phyloP scores from a whole-genome alignment of 1,140 invertebrate genomes.

The Homarus americanus region DNA sequence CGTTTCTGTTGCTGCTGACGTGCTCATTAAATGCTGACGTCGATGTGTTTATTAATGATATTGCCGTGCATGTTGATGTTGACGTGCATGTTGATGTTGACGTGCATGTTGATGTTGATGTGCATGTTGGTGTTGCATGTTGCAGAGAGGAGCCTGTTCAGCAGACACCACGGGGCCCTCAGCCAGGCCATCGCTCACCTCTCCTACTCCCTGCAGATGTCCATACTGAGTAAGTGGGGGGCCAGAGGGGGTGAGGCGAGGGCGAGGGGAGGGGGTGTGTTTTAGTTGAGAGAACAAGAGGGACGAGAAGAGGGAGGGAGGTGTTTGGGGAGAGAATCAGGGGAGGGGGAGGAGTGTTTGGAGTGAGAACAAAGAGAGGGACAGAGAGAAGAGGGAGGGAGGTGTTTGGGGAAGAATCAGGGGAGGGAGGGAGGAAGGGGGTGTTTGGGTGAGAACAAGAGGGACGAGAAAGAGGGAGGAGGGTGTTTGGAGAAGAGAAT shows the following conservation, averaged over 20 bases:
- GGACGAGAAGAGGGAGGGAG: background rate
- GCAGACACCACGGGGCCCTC: slow-evolving; percentile 80
- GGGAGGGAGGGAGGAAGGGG: background rate
- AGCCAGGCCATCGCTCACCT: slow-evolving; percentile 81
- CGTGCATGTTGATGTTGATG: background rate
- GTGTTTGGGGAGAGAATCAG: background rate
- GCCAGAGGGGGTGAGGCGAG: background rate
- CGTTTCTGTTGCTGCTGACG: too few species aligned
- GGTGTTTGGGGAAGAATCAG: too few species aligned
- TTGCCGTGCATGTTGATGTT: background rate
- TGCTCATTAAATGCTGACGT: too few species aligned
- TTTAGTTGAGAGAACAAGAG: too few species aligned
- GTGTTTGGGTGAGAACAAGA: background rate
- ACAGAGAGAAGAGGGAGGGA: background rate
- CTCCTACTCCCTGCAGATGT: slow-evolving; percentile 82
- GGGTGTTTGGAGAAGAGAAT: background rate
- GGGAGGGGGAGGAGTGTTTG: too few species aligned
- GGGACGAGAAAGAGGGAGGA: background rate
- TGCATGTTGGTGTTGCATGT: slow-evolving; percentile 64
- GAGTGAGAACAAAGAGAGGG: background rate
- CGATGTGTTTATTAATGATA: too few species aligned
- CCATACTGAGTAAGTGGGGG: slow-evolving; percentile 77
- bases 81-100: too few species aligned
- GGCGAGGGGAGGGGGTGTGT: background rate
- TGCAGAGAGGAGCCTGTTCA: slow-evolving; percentile 82